Base-by-base conservation (phyloP, 2,888 invertebrate genomes). In the Dasysyrphus albostriatus region DNA sequence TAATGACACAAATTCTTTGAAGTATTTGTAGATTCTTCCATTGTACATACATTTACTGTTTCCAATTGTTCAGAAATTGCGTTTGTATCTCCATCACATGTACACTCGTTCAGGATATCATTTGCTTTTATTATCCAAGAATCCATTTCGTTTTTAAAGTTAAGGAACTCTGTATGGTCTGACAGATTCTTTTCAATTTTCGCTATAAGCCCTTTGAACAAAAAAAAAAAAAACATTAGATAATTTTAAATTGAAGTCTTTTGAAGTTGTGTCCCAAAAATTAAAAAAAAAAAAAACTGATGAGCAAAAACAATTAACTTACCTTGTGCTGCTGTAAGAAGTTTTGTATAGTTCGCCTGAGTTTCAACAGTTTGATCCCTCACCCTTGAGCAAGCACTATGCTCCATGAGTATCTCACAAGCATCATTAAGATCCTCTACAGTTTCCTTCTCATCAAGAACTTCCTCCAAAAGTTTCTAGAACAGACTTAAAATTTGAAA, bases 101-200 rank as follows among this genome's bases (percentile, higher is more conserved):
- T 94, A 89, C 98, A 98, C 88, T 96, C 96, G 90, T 96, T 96
- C 0, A 98, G 95, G 5, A 96, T 95, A 39, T 96, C 96, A 89
- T 96, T 96, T 37, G 97, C 97, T 47, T 95, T 95, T 77, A 95
- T 95, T 34, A 98, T 93, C 98, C 98, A 98, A 81, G 95, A 94
- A 88, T 97, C 96, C 89, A 98, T 94, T 89, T 97, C 96, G 83
- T 95, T 95, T 90, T 97, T 97, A 19, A 97, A 97, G 89, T 97
- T 97, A 8, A 97, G 94, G 92, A 98, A 98, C 91, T 98, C 98
- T 0, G 97, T 97, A 90, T 98, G 98, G 91, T 98, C 98, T 0
- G 97, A 96, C 0, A 98, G 93, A 92, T 97, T 97, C 93, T 98
- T 97, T 91, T 98, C 98, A 12, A 98, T 96, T 91, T 96, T 96